phyloP scores from a whole-genome alignment of 2,888 invertebrate species.

The Lasioglossum villosulum region DNA sequence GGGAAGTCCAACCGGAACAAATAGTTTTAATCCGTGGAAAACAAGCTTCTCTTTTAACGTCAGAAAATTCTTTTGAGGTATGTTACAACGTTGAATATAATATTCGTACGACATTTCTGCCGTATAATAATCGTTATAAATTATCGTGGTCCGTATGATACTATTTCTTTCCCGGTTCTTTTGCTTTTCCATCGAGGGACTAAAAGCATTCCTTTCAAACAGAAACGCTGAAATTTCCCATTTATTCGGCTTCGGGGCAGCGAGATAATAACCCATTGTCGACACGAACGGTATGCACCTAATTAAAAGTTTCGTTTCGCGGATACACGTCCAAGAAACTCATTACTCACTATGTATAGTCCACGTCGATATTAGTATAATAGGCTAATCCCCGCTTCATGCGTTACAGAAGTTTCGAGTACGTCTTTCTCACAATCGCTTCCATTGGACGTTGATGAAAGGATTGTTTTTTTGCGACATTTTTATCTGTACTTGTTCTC shows the following conservation, averaged over 20 bases:
- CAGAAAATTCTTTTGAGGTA: neutral
- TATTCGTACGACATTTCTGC: neutral
- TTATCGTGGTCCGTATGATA: neutral
- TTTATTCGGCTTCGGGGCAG: neutral
- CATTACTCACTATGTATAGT: neutral
- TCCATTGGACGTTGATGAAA: neutral
- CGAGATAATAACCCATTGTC: constrained; percentile 5
- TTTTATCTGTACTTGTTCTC: neutral
- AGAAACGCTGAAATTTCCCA: neutral
- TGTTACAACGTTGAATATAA: neutral
- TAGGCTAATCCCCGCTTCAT: neutral
- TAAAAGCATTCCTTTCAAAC: neutral
- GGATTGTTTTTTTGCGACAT: neutral
- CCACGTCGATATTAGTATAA: neutral
- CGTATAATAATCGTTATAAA: neutral
- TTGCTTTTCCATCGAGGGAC: neutral
- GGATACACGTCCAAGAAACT: constrained; percentile 9
- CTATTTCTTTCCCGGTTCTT: neutral
- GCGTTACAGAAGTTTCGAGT: neutral
- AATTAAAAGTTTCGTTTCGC: neutral
- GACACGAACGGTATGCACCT: constrained; percentile 1
- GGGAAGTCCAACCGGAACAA: neutral
- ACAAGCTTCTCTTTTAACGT: neutral
- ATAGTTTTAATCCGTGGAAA: neutral
- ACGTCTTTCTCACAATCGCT: neutral